Evolutionary conservation across 2,888 invertebrate species (phyloP).

Genomic region (Papilio elwesi): DNA sequence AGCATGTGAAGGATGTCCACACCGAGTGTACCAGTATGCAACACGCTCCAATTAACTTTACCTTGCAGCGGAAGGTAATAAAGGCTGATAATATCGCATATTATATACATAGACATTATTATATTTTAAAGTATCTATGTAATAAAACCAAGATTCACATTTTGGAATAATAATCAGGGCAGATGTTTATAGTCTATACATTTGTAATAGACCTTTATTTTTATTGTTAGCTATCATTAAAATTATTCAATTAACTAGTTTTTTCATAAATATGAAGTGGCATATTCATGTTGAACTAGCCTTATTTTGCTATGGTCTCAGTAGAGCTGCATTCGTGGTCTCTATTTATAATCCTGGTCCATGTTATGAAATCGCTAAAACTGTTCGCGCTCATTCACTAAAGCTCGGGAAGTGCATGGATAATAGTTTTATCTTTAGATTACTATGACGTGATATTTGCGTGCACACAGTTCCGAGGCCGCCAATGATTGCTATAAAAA

Average conservation of each 20-base stretch:
- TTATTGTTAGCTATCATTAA: too few relatives aligned
- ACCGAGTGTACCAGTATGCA: constrained; percentile 2
- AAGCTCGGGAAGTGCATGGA: constrained; percentile 41
- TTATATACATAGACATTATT: neutral
- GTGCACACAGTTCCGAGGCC: constrained; percentile 42
- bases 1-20: constrained; percentile 18
- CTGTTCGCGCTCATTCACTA: constrained; percentile 27
- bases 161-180: neutral
- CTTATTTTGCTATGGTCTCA: neutral
- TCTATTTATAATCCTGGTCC: constrained; percentile 12
- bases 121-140: constrained; percentile 13
- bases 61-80: constrained; percentile 17
- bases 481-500: constrained; percentile 38
- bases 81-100: constrained; percentile 6
- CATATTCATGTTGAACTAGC: neutral
- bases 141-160: neutral
- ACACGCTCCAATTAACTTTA: constrained; percentile 22
- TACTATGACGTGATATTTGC: constrained; percentile 44
- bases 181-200: neutral
- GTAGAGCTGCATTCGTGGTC: neutral
- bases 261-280: neutral
- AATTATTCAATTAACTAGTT: neutral
- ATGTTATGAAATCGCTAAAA: constrained; percentile 31
- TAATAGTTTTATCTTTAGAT: constrained; percentile 43
- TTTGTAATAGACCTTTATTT: too few relatives aligned